Conservation (phyloP, 2,113 vertebrate species). For the Ciconia stormi region DNA sequence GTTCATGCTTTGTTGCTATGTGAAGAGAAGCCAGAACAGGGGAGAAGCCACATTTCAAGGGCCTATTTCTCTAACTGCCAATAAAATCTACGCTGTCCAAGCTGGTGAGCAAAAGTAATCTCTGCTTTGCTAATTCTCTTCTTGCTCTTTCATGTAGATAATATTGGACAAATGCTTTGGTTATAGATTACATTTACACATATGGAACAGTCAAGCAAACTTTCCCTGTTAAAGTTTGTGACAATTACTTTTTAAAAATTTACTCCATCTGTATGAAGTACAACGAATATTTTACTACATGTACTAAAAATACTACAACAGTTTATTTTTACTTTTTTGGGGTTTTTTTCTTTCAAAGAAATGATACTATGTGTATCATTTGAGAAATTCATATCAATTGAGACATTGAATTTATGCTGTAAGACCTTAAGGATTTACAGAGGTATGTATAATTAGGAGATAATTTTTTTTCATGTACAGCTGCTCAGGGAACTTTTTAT, state of each 20-base stretch:
- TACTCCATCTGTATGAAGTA: not conserved
- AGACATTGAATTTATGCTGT: not conserved
- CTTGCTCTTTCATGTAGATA: slow-evolving; percentile 10
- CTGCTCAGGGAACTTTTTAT: not conserved
- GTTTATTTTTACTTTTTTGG: not conserved
- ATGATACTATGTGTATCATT: not conserved
- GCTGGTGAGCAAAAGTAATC: slow-evolving; percentile 1
- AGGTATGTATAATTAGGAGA: not conserved
- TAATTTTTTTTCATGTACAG: not conserved
- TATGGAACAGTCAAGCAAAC: not conserved
- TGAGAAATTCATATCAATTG: not conserved
- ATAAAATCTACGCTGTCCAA: not conserved
- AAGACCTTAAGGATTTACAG: not conserved
- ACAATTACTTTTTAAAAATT: not conserved
- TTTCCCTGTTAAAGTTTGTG: not conserved
- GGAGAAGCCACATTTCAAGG: slow-evolving; percentile 6
- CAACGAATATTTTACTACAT: not conserved
- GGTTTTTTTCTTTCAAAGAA: not conserved
- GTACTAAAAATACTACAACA: not conserved
- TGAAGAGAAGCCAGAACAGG: slow-evolving; percentile 51
- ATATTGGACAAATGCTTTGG: not conserved
- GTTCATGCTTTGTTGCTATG: slow-evolving; percentile 45
- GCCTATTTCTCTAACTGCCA: slow-evolving; percentile 48
- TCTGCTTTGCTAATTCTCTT: slow-evolving; percentile 1
- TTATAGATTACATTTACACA: slow-evolving; percentile 20